These are phyloP conservation scores for Zapus hudsonius DNA, from an alignment of 2,113 vertebrate genomes.

Conservation along the genomic window DNA sequence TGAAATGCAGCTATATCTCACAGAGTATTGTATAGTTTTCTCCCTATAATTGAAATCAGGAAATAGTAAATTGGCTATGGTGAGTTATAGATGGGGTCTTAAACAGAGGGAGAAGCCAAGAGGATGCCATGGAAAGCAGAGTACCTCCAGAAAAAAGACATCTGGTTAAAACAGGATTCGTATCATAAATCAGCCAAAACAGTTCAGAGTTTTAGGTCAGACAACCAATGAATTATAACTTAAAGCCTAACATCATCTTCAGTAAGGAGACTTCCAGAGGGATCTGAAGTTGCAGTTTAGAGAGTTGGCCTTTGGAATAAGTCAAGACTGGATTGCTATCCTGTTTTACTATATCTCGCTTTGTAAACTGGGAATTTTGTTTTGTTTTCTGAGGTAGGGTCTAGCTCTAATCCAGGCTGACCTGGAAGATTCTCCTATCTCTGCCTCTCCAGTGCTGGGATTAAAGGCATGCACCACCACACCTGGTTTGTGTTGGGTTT, in stretches of 20 bases:
- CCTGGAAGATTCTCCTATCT: too few species aligned
- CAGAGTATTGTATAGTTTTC: neutral
- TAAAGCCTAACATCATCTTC: neutral
- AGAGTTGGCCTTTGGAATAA: neutral
- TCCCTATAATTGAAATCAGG: neutral
- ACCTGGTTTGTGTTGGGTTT: too few species aligned
- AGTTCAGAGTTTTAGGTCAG: conserved; percentile 33
- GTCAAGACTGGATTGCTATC: conserved; percentile 10
- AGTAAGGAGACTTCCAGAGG: neutral
- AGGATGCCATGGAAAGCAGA: neutral
- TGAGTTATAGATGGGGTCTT: neutral
- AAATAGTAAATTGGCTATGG: neutral
- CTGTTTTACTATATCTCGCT: neutral
- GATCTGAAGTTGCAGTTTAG: neutral
- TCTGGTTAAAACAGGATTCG: conserved; percentile 2
- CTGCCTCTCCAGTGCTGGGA: neutral
- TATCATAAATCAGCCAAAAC: conserved; percentile 23
- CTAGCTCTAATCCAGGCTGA: too few species aligned
- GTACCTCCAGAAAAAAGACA: neutral
- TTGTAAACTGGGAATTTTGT: neutral
- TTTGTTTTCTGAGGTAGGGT: neutral
- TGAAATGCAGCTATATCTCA: neutral
- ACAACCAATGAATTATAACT: neutral
- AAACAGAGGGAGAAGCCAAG: neutral
- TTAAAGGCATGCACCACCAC: neutral